These are phyloP conservation scores for Tapera naevia DNA, from an alignment of 2,797 vertebrate genomes.

Conservation along the genomic window DNA sequence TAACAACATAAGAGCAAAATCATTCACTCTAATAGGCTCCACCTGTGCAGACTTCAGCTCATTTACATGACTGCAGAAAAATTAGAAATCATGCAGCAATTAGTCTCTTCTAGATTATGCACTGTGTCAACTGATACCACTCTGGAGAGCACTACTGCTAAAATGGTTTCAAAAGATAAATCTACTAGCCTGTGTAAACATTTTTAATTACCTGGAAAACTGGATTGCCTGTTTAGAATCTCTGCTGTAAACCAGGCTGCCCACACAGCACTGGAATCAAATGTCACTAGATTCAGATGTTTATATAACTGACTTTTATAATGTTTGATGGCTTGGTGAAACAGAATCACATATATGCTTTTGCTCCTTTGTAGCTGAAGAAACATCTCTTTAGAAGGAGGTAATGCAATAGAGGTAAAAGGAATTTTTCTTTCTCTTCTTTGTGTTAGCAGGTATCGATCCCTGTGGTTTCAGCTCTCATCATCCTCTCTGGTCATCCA, in stretches of 20 bases:
- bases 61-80: constrained; percentile 85
- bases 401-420: constrained; percentile 5
- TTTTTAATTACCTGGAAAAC: constrained; percentile 86
- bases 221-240: constrained; percentile 77
- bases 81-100: constrained; percentile 84
- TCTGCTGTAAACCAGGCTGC: constrained; percentile 75
- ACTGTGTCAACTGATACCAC: constrained; percentile 84
- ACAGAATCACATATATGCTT: constrained; percentile 61
- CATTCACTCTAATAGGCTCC: constrained; percentile 83
- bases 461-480: constrained; percentile 30
- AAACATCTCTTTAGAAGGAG: constrained; percentile 34
- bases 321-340: constrained; percentile 75
- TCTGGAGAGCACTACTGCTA: constrained; percentile 82
- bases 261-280: constrained; percentile 74
- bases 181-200: constrained; percentile 83
- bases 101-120: constrained; percentile 86
- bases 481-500: constrained; percentile 37
- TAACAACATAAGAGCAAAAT: constrained; percentile 82
- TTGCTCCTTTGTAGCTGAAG: constrained; percentile 47
- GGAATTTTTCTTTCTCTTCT: constrained; percentile 5
- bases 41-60: constrained; percentile 80
- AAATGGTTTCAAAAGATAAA: constrained; percentile 85
- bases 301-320: constrained; percentile 79
- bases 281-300: constrained; percentile 76
- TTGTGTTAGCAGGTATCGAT: constrained; percentile 41